Conservation (phyloP, 2,797 vertebrate species). For the Eulemur coronatus region DNA sequence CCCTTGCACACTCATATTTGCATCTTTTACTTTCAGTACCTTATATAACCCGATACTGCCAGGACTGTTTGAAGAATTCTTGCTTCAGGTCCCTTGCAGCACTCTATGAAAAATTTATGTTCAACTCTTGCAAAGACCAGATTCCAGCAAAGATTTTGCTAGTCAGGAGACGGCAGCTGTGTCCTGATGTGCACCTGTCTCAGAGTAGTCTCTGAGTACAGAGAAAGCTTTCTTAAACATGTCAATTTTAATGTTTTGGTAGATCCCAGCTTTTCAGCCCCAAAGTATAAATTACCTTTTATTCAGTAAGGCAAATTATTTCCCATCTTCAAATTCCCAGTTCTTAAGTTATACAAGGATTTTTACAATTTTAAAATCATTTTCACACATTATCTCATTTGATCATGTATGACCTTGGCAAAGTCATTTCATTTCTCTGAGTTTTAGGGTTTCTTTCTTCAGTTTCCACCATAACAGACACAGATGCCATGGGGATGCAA, state of each 20-base stretch:
- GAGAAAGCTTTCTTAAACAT: not conserved
- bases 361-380: not conserved
- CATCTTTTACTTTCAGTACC: not conserved
- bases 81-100: constrained; percentile 5
- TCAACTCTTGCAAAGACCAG: constrained; percentile 26
- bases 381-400: not conserved
- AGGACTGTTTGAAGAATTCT: constrained; percentile 19
- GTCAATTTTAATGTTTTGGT: not conserved
- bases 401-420: not conserved
- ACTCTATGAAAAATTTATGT: constrained; percentile 51
- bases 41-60: constrained; percentile 23
- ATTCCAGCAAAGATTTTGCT: constrained; percentile 40
- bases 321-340: not conserved
- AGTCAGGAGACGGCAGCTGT: not conserved
- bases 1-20: not conserved
- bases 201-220: not conserved
- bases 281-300: not conserved
- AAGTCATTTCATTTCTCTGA: not conserved
- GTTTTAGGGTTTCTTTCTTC: not conserved
- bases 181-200: not conserved
- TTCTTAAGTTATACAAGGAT: not conserved
- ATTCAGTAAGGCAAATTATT: not conserved
- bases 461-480: not conserved
- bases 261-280: not conserved
- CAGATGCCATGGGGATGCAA: not conserved